phyloP scores from a whole-genome alignment of 2,797 vertebrate genomes.

The Crocodylus rhombifer region DNA sequence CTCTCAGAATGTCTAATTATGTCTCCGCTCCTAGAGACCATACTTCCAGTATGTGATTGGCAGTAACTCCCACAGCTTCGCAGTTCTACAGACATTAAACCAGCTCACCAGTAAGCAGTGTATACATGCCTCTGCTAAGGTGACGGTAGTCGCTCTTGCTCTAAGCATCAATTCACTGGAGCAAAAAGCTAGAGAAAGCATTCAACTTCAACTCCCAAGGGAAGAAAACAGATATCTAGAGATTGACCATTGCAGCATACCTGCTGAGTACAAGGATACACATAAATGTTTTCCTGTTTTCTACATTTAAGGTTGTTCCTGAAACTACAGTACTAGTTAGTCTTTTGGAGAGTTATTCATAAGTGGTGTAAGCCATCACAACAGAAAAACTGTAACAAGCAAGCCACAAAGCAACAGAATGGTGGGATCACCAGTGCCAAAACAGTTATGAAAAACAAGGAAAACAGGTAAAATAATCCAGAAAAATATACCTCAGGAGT shows the following conservation, averaged over 20 bases:
- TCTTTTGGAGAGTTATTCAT: background rate
- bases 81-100: background rate
- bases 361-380: background rate
- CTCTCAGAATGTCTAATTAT: background rate
- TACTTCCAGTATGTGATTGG: background rate
- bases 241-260: background rate
- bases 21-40: background rate
- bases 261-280: background rate
- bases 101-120: background rate
- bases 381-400: background rate
- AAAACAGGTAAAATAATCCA: background rate
- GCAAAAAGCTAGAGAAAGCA: background rate
- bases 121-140: background rate
- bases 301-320: background rate
- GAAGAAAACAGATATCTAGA: background rate
- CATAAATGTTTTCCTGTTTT: background rate
- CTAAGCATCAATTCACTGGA: background rate
- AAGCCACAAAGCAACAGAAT: background rate
- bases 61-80: background rate
- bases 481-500: background rate
- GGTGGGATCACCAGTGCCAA: accelerated
- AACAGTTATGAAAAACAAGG: background rate
- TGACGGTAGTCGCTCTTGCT: accelerated
- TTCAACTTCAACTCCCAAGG: background rate
- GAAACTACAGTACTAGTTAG: background rate